phyloP scores from a whole-genome alignment of 2,797 vertebrate genomes.

The Micromesistius poutassou region DNA sequence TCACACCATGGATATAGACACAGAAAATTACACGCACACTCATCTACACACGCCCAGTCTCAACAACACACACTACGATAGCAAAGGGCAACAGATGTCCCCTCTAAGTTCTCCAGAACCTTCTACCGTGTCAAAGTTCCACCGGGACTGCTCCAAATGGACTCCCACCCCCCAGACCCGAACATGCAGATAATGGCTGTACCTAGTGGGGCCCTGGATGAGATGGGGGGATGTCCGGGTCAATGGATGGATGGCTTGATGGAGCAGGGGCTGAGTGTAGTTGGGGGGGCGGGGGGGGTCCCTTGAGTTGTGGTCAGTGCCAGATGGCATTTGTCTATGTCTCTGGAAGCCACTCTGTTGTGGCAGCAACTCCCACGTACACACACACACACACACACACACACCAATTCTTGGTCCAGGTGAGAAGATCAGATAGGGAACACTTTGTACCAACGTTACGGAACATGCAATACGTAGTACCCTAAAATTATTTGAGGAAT shows the following conservation, averaged over 20 bases:
- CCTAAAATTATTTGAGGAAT: not conserved
- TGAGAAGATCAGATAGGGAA: not conserved
- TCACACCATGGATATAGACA: not conserved
- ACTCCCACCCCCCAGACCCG: constrained; percentile 18
- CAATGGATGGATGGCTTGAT: constrained; percentile 28
- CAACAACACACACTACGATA: not conserved
- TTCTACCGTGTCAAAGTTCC: constrained; percentile 40
- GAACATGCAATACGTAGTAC: not conserved
- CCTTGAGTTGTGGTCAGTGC: constrained; percentile 31
- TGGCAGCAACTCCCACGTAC: constrained; percentile 8
- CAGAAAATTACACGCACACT: not conserved
- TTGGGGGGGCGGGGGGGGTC: constrained; percentile 17
- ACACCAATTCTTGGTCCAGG: not conserved
- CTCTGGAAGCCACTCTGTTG: constrained; percentile 18
- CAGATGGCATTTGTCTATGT: constrained; percentile 45
- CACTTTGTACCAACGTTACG: not conserved
- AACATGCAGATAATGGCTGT: constrained; percentile 46
- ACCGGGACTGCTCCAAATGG: constrained; percentile 36
- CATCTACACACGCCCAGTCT: not conserved
- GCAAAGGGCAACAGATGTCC: constrained; percentile 32
- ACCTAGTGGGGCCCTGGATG: not conserved
- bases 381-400: not conserved
- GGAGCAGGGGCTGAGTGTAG: constrained; percentile 17
- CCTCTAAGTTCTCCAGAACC: constrained; percentile 21
- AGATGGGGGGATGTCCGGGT: constrained; percentile 13